Conservation (phyloP, 2,888 invertebrate genomes). For the Eupithecia pulchellata region DNA sequence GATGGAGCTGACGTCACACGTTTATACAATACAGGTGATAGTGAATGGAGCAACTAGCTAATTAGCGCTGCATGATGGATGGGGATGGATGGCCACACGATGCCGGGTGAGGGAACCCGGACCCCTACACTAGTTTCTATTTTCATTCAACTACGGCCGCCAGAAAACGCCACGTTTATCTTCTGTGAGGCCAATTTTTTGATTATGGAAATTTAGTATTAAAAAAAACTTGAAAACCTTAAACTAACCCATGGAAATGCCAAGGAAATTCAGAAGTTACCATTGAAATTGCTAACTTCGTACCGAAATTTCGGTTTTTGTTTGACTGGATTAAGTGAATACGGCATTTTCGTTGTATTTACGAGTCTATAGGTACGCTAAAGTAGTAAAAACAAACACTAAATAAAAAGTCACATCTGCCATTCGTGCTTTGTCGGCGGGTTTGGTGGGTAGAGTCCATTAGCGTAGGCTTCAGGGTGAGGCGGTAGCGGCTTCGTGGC, state of each 20-base stretch:
- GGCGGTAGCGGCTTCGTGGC: neutral
- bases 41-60: slow-evolving; percentile 33
- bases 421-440: neutral
- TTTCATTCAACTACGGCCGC: neutral
- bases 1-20: slow-evolving; percentile 8
- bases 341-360: too few species aligned
- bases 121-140: neutral
- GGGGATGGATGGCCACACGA: slow-evolving; percentile 9
- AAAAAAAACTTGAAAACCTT: too few species aligned
- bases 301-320: too few species aligned
- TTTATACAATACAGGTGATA: slow-evolving; percentile 29
- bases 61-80: slow-evolving; percentile 25
- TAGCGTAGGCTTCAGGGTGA: neutral
- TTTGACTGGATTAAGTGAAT: too few species aligned
- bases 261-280: too few species aligned
- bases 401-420: too few species aligned
- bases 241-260: too few species aligned
- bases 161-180: neutral
- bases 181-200: neutral
- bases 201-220: neutral
- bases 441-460: neutral
- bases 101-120: neutral
- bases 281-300: too few species aligned
- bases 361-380: too few species aligned
- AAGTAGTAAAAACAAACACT: too few species aligned